These are phyloP conservation scores for Emydoidea blandingii DNA, from an alignment of 2,797 vertebrate genomes.

Conservation along the genomic window DNA sequence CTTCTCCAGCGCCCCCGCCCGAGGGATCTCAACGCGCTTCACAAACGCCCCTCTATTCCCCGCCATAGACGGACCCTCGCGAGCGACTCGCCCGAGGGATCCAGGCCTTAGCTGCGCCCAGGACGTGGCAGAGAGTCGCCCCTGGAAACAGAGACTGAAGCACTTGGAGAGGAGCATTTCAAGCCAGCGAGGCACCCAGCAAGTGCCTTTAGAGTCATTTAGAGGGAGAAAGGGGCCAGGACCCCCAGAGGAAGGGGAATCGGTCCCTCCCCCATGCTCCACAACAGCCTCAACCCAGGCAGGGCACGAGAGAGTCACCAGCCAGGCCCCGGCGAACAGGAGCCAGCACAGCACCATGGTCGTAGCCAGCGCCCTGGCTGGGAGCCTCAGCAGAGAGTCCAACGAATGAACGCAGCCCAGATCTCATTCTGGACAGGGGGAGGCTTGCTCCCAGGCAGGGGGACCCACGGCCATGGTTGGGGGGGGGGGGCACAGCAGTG, in stretches of 20 bases:
- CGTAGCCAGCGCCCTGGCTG: too few species aligned
- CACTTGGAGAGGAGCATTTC: neutral
- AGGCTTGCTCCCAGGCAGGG: neutral
- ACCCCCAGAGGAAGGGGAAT: neutral
- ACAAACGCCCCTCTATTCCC: too few species aligned
- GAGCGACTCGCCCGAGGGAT: too few species aligned
- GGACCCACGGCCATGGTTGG: fast-evolving
- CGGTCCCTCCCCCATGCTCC: neutral
- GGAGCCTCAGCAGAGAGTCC: too few species aligned
- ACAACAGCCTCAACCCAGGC: too few species aligned
- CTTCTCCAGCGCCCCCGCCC: neutral
- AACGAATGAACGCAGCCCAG: neutral
- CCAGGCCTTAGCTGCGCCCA: too few species aligned
- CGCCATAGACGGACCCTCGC: too few species aligned
- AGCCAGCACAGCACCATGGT: too few species aligned
- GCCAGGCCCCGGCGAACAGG: too few species aligned
- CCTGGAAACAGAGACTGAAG: neutral
- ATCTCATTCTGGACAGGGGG: neutral
- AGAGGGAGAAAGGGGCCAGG: neutral
- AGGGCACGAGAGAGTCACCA: too few species aligned
- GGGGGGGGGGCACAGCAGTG: fast-evolving
- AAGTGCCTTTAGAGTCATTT: neutral
- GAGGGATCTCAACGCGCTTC: too few species aligned
- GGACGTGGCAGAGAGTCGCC: fast-evolving
- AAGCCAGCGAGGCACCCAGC: neutral